Percentiles rank a stretch among this genome's conserved stretches.
These are phyloP conservation scores for Dallia pectoralis DNA, from an alignment of 2,797 vertebrate species.

Conservation along the genomic window DNA sequence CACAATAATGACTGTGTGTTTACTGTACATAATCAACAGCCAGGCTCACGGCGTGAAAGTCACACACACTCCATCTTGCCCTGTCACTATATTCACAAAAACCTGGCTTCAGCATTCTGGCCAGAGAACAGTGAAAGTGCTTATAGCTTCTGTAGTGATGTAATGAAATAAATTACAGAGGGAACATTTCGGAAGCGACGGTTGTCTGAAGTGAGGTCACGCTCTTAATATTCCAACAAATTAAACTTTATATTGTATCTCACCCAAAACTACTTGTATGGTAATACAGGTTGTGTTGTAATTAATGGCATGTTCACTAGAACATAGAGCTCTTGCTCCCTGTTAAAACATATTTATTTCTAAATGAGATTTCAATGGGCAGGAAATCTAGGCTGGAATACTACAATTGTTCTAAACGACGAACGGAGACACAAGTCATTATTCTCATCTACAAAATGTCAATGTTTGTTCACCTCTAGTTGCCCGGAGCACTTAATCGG, in stretches of 20 bases:
- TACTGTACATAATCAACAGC: slow-evolving; percentile 23
- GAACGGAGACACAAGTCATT: neutral
- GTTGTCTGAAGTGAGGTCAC: slow-evolving; percentile 19
- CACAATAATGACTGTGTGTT: slow-evolving; percentile 26
- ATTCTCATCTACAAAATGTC: neutral
- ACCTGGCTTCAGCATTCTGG: slow-evolving; percentile 45
- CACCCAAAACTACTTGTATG: neutral
- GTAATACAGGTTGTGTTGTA: neutral
- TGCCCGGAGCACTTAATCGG: slow-evolving; percentile 42
- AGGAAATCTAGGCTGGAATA: neutral
- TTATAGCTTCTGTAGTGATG: slow-evolving; percentile 47
- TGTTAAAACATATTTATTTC: neutral
- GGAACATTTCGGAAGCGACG: slow-evolving; percentile 8
- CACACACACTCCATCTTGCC: slow-evolving; percentile 35
- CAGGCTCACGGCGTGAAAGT: neutral
- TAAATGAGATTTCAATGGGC: neutral
- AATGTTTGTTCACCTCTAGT: slow-evolving; percentile 3
- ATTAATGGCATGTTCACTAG: neutral
- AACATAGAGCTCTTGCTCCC: neutral
- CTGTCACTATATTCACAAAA: slow-evolving; percentile 39
- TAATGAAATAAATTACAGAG: slow-evolving; percentile 16
- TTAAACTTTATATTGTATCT: neutral
- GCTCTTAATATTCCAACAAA: neutral
- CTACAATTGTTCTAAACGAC: neutral
- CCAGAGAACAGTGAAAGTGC: slow-evolving; percentile 46